Evolutionary conservation across 2,797 vertebrate species (phyloP).

Genomic region (Geotrypetes seraphini): DNA sequence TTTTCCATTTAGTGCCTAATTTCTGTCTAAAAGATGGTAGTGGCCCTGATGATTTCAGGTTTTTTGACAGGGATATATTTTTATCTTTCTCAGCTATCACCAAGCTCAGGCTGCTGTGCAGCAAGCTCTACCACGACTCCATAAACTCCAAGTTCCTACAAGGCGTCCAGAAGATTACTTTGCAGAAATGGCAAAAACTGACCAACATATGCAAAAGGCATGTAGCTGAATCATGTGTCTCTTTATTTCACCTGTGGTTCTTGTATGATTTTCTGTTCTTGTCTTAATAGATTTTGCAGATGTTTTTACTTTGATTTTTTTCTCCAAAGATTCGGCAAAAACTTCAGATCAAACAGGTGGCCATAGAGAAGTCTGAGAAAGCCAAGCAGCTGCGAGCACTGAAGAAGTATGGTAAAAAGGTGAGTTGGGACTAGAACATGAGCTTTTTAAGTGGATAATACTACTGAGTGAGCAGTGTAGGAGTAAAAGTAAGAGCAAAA

Average conservation of each 20-base stretch:
- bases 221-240: no score
- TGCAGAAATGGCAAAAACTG: constrained; percentile 95
- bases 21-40: no score
- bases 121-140: constrained; percentile 69
- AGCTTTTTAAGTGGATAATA: no score
- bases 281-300: no score
- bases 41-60: no score
- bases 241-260: no score
- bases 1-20: no score
- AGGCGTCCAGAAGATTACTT: constrained; percentile 91
- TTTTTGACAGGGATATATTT: no score
- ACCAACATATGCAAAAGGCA: constrained; percentile 98
- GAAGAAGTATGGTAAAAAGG: constrained; percentile 95
- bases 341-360: constrained; percentile 76
- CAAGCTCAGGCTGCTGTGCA: constrained; percentile 87
- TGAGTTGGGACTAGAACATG: constrained; percentile 35
- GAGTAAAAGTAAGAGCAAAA: no score
- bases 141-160: constrained; percentile 65
- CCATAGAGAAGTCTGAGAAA: constrained; percentile 85
- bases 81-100: constrained; percentile 61
- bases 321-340: constrained; percentile 78
- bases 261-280: background rate
- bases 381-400: constrained; percentile 89
- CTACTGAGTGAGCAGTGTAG: no score
- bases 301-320: background rate